Conservation (phyloP, 2,888 invertebrate genomes). For the Spilosoma lubricipeda region DNA sequence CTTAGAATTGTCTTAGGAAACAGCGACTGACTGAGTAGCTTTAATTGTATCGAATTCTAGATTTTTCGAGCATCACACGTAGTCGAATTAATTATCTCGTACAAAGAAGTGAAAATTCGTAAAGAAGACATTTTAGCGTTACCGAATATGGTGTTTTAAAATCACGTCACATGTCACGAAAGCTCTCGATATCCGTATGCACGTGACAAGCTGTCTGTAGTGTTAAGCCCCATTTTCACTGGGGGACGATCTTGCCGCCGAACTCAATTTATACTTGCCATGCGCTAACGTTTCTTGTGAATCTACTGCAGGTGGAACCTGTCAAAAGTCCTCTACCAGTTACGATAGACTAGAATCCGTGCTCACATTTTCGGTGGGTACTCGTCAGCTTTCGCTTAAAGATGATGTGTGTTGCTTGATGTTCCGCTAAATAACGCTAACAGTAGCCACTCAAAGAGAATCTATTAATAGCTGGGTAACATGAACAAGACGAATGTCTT, state of each 20-base stretch:
- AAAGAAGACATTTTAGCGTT: slow-evolving; percentile 34
- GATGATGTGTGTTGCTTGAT: neutral
- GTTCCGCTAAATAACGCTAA: no score
- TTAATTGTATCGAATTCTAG: neutral
- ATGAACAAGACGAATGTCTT: neutral
- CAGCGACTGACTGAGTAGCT: neutral
- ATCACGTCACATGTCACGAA: no score
- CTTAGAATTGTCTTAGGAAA: neutral
- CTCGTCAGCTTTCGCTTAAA: neutral
- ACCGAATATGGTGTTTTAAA: slow-evolving; percentile 37
- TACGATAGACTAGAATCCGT: neutral
- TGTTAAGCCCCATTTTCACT: slow-evolving; percentile 9
- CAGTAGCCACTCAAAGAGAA: no score
- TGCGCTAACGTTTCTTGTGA: neutral
- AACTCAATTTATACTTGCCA: neutral
- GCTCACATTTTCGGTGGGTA: neutral
- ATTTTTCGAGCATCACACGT: neutral
- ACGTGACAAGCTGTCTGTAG: slow-evolving; percentile 22
- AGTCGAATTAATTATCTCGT: slow-evolving; percentile 23
- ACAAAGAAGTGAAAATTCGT: slow-evolving; percentile 27
- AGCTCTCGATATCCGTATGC: slow-evolving; percentile 45
- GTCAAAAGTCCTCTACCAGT: neutral
- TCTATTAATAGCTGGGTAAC: no score
- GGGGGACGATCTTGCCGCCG: neutral
- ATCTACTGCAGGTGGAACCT: neutral